Conservation (phyloP, 2,113 vertebrate species). For the Colius striatus region DNA sequence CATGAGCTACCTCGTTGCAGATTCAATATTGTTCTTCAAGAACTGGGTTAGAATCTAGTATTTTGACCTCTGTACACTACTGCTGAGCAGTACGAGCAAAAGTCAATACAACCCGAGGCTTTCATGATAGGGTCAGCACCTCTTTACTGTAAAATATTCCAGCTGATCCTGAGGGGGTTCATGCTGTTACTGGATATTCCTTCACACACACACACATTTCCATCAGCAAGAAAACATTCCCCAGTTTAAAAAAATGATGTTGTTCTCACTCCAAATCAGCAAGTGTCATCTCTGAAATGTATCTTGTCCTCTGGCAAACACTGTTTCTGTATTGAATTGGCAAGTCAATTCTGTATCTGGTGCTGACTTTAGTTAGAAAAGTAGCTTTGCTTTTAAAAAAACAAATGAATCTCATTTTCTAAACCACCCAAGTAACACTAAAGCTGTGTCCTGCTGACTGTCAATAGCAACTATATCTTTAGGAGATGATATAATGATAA, state of each 20-base stretch:
- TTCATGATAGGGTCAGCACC: neutral
- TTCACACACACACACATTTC: neutral
- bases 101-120: neutral
- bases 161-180: neutral
- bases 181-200: neutral
- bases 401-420: neutral
- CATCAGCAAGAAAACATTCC: neutral
- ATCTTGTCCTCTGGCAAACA: neutral
- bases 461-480: neutral
- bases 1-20: neutral
- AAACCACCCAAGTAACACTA: neutral
- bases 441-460: neutral
- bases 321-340: neutral
- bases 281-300: neutral
- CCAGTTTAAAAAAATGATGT: neutral
- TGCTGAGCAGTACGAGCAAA: neutral
- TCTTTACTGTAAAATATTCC: neutral
- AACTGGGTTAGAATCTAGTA: neutral
- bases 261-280: neutral
- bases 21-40: neutral
- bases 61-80: slow-evolving; percentile 1
- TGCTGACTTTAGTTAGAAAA: neutral
- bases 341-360: neutral
- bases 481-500: neutral
- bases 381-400: neutral